These are phyloP conservation scores for Gavia stellata DNA, from an alignment of 2,113 vertebrate genomes.

Conservation along the genomic window DNA sequence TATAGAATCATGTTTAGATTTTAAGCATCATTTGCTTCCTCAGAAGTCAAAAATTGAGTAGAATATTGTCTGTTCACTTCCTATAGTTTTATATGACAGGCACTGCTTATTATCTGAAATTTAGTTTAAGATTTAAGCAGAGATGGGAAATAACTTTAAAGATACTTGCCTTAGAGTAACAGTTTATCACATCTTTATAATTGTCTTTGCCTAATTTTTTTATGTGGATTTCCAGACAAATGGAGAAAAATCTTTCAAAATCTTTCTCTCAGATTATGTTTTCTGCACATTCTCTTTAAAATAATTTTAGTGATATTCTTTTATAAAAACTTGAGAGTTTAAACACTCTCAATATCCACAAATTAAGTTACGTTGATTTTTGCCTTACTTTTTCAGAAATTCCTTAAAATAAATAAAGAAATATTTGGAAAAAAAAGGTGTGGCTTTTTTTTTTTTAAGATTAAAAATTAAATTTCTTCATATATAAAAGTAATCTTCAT, in stretches of 20 bases:
- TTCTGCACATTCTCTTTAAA: not conserved
- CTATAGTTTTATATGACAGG: not conserved
- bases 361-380: not conserved
- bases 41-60: not conserved
- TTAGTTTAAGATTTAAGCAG: not conserved
- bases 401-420: not conserved
- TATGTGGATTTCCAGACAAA: not conserved
- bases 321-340: not conserved
- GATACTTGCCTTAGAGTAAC: not conserved
- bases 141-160: not conserved
- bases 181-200: not conserved
- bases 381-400: not conserved
- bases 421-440: not conserved
- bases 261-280: not conserved
- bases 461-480: not conserved
- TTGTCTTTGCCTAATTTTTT: not conserved
- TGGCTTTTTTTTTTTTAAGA: not conserved
- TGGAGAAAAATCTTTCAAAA: not conserved
- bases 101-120: not conserved
- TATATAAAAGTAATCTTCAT: not conserved
- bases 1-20: not conserved
- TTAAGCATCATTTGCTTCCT: not conserved
- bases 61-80: not conserved
- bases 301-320: not conserved
- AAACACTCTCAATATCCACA: not conserved